Evolutionary conservation across 2,888 invertebrate genomes (phyloP), one percentile per base, ranked within the genome.

Genomic region (Seira musarum): DNA sequence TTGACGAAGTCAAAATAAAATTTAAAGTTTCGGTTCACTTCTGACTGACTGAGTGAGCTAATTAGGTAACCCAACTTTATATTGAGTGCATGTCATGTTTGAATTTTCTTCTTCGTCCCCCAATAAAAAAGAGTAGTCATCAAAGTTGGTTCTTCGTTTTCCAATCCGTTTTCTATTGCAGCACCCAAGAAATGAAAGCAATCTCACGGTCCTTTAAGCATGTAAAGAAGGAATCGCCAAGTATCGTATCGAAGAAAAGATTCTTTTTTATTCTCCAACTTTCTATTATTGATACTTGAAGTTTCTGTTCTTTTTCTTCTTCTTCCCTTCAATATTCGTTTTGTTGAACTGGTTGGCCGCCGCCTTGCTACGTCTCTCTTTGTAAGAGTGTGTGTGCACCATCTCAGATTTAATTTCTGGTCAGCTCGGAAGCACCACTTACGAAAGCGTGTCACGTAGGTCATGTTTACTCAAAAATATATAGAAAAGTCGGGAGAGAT

Each of bases 361-460:
- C 35, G 22, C 21, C 30, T 57, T 17, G 60, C 24, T 68, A n/a
- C 17, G 21, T 67, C 19, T 21, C 46, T 17, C 21, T 67, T 67
- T 40, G 22, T 67, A 67, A 35, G 35, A 66, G 67, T 67, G 35
- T 49, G 21, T 30, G 30, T 30, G 2, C 30, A 53, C 80, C 71
- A 77, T 80, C 76, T 76, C 75, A 83, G 82, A 83, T 84, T 84
- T 84, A 84, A 84, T 84, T 84, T 82, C 77, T 80, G 80, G 80
- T 75, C 80, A 75, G 67, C 73, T 65, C 30, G 60, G 74, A 80
- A 69, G 66, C 72, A 57, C 60, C 61, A 65, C 60, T 81, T 84
- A 57, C 71, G 76, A 57, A 81, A 80, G 65, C 84, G 57, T 80
- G 82, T 84, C 84, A 84, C 84, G 84, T 82, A 79, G 80, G 68